Evolutionary conservation across 2,888 invertebrate genomes (phyloP), one percentile per base, ranked within the genome.

Genomic region (Drymonia ruficornis): DNA sequence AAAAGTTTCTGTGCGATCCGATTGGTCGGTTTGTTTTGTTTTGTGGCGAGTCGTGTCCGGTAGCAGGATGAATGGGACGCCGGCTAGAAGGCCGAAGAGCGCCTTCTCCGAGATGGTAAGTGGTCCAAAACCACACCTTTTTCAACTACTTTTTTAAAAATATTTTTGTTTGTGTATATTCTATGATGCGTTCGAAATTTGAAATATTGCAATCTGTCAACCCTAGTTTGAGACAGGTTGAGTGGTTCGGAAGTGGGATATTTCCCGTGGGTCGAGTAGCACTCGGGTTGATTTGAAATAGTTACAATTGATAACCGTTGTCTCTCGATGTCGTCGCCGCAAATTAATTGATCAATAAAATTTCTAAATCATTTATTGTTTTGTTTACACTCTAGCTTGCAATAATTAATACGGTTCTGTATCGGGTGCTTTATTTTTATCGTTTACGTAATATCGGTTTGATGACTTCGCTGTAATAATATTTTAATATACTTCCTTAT

Each of bases 81-180:
- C 91, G 67, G 77, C 88, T 54, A 85, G 92, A 71, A 88, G 87
- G 74, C 89, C 91, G 43, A 91, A 90, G 80, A 91, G 84, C 75
- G 90, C 91, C 68, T 92, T 91, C 77, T 91, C 89, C 65, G 92
- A 91, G 76, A 84, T 83, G 87, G 91, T 90, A 80, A 85, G 89
- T 69, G 34, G 36, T 16, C 40, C 8, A 52, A 38, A 55, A n/a
- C 46, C 43, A 29, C 2, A 29, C 9, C 53, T 28, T 29, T 53
- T 13, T 2, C 31, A 36, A 44, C 29, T 43, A 36, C 54, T 50
- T 47, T 18, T 50, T 53, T 38, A 43, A 9, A 42, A 31, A 40
- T 28, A 53, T 49, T 48, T 43, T 38, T 34, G 42, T 19, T 8
- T 6, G 15, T 16, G 8, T 16, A 40, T 16, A 38, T 29, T 46